Evolutionary conservation across 2,888 invertebrate species (phyloP), one percentile per base, ranked within the genome.

Genomic region (Autographa pulchrina): DNA sequence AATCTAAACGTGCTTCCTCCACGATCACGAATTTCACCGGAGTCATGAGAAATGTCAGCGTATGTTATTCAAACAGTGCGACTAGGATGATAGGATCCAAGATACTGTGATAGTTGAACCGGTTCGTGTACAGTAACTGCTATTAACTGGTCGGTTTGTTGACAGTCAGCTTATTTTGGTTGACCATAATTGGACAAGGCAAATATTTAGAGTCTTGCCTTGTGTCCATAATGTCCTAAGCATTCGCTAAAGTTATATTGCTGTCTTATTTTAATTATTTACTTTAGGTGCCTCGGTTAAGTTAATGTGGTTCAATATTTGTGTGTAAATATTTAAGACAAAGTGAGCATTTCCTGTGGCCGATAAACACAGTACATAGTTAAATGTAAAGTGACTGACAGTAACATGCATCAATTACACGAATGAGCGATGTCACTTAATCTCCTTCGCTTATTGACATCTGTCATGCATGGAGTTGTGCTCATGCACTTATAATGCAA

Each of bases 21-120:
- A 87, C 89, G 90, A 90, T 91, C 90, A 90, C 90, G 91, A 92
- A 90, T 91, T 90, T 91, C 91, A 88, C 91, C 85, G 82, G 87
- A 89, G 89, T 86, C 92, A 91, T 91, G 92, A 86, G 91, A 92
- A 92, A 92, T 92, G 92, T 92, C 92, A 92, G 90, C 88, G 88
- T 88, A 80, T 86, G 87, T 87, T 85, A 85, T 84, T 71, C 79
- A 84, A 84, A 77, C 74, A 74, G 81, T 75, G 72, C 68, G 74
- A 65, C 72, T 77, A 63, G 80, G 84, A 87, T 85, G 63, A 72
- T 77, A 63, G 80, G 84, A 87, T 85, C 82, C 83, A 83, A 82
- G 84, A 88, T 88, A 85, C 79, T 82, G 75, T 85, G 86, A 89
- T 89, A 88, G 84, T 72, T 69, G 77, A 90, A 92, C 92, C 87